Percentiles rank a stretch among this genome's conserved stretches.
These are phyloP conservation scores for Hexactinellida sp. DNA, from an alignment of 37 sponge, comb jelly and placozoan species.

Conservation along the genomic window DNA sequence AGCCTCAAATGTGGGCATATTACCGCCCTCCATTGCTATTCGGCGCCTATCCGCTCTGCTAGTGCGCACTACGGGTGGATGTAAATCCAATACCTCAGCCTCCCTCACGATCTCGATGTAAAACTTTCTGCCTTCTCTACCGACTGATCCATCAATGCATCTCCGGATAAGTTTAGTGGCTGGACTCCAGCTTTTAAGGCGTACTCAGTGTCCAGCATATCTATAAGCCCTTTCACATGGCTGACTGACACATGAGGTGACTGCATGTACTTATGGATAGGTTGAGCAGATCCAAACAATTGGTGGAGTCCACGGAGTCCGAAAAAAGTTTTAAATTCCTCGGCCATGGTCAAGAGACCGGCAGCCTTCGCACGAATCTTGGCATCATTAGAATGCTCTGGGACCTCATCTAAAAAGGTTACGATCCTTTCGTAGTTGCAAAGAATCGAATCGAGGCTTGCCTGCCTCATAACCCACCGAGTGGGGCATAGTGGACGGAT, in stretches of 20 bases:
- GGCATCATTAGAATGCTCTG: neutral
- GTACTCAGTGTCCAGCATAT: neutral
- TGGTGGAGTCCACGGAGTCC: neutral
- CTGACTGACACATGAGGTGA: slow-evolving; percentile 12
- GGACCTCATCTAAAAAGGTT: slow-evolving; percentile 1
- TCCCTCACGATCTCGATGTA: neutral
- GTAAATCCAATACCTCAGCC: slow-evolving; percentile 4
- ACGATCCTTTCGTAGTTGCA: slow-evolving; percentile 3
- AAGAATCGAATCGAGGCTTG: slow-evolving; percentile 17
- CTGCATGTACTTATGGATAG: neutral
- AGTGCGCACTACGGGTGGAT: neutral
- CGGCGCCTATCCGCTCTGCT: neutral
- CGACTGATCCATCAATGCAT: neutral
- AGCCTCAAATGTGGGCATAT: neutral
- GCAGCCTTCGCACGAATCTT: slow-evolving; percentile 1
- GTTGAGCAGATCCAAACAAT: neutral
- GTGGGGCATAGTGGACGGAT: slow-evolving; percentile 4
- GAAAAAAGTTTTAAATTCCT: neutral
- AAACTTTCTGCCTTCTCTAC: neutral
- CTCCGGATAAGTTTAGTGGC: slow-evolving; percentile 1
- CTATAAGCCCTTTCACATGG: neutral
- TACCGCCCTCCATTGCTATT: neutral
- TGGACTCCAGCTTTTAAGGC: neutral
- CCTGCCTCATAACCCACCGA: neutral
- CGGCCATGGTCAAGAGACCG: neutral